Conservation (phyloP, 2,797 vertebrate genomes). For the Petrocephalus sullivani region DNA sequence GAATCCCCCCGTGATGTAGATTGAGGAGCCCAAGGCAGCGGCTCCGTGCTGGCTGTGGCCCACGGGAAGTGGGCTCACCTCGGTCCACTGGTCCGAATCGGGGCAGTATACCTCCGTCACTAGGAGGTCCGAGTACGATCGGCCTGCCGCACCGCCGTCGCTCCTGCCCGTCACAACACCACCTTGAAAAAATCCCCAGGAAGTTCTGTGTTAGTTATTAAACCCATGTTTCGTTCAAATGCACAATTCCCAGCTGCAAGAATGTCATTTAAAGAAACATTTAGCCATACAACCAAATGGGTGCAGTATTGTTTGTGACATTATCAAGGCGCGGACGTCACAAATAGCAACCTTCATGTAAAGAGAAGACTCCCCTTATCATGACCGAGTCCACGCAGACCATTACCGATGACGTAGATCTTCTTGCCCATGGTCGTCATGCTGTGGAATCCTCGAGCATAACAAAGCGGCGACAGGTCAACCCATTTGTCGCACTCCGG, state of each 20-base stretch:
- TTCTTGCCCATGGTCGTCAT: conserved; percentile 18
- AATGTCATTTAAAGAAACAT: not conserved
- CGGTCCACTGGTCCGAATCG: conserved; percentile 18
- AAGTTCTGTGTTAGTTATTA: not conserved
- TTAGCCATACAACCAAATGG: not conserved
- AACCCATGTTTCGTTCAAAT: not conserved
- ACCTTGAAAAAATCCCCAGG: not conserved
- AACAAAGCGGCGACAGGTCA: conserved; percentile 1
- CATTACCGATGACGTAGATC: conserved; percentile 27
- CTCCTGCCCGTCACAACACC: conserved; percentile 14
- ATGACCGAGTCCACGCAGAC: not conserved
- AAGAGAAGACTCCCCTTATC: not conserved
- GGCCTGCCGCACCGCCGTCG: not conserved
- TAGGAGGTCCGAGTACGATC: conserved; percentile 25
- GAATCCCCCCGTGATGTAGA: conserved; percentile 27
- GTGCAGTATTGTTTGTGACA: not conserved
- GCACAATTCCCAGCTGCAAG: not conserved
- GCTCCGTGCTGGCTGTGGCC: conserved; percentile 27
- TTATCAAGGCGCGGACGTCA: not conserved
- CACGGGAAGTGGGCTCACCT: conserved; percentile 17
- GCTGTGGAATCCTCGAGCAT: conserved; percentile 29
- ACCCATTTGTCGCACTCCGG: conserved; percentile 19
- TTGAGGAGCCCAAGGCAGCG: not conserved
- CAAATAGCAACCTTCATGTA: not conserved
- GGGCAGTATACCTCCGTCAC: conserved; percentile 28